phyloP scores from a whole-genome alignment of 2,797 vertebrate species.

The Pipistrellus nathusii region DNA sequence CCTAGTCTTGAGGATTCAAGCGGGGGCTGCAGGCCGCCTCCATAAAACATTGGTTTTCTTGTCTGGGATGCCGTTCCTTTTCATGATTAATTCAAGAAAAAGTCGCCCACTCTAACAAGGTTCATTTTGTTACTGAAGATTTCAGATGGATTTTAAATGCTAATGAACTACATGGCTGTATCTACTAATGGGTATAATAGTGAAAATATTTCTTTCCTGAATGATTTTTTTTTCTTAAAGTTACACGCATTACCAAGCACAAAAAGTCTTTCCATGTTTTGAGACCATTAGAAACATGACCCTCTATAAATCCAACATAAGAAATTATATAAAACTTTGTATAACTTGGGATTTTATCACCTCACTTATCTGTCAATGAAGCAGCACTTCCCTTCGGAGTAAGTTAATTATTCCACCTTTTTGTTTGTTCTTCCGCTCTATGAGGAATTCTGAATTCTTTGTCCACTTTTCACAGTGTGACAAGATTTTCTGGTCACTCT shows the following conservation, averaged over 20 bases:
- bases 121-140: conserved; percentile 27
- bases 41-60: conserved; percentile 67
- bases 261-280: neutral
- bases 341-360: neutral
- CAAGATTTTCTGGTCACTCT: conserved; percentile 19
- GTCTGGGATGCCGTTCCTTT: conserved; percentile 38
- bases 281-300: neutral
- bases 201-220: neutral
- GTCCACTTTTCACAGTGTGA: neutral
- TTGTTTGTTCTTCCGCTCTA: neutral
- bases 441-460: conserved; percentile 15
- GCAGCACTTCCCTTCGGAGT: conserved; percentile 19
- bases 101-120: neutral
- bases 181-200: neutral
- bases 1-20: conserved; percentile 63
- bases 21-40: neutral
- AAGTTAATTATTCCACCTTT: conserved; percentile 8
- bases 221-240: neutral
- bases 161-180: neutral
- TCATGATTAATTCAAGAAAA: conserved; percentile 30
- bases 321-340: neutral
- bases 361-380: conserved; percentile 14
- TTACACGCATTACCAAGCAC: neutral
- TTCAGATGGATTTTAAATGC: conserved; percentile 35
- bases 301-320: conserved; percentile 17